Conservation (phyloP, 2,113 vertebrate genomes). For the Progne subis region DNA sequence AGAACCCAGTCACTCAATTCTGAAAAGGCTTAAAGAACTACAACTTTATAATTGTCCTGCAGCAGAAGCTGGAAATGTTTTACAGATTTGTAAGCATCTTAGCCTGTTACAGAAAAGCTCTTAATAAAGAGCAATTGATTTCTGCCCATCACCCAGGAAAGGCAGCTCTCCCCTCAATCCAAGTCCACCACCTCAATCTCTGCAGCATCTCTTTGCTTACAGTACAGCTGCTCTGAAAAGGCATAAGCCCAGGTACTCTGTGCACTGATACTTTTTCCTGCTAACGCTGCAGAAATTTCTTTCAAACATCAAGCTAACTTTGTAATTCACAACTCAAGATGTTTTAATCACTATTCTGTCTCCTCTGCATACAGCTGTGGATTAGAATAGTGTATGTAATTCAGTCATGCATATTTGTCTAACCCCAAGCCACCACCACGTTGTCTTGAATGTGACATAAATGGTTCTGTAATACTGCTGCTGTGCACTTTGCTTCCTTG, state of each 20-base stretch:
- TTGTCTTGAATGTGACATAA: background rate
- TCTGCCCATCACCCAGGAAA: background rate
- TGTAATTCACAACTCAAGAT: background rate
- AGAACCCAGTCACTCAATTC: background rate
- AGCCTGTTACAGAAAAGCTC: background rate
- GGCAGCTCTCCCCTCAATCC: background rate
- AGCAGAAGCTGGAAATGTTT: background rate
- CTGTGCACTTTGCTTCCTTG: background rate
- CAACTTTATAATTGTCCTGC: background rate
- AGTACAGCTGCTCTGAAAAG: background rate
- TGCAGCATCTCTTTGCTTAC: background rate
- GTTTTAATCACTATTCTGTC: background rate
- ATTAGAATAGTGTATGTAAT: background rate
- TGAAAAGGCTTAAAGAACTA: background rate
- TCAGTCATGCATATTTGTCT: background rate
- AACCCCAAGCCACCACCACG: background rate
- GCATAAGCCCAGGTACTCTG: background rate
- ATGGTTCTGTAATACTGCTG: background rate
- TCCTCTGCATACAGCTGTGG: background rate
- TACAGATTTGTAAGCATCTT: background rate
- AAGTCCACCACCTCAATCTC: background rate
- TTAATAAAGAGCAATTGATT: conserved; percentile 27
- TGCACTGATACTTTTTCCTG: background rate
- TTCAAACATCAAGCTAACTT: background rate
- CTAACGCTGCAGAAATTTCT: background rate